Percentiles rank a stretch among this genome's conserved stretches.
Conservation (phyloP, 2,113 vertebrate genomes). For the Jaculus jaculus region DNA sequence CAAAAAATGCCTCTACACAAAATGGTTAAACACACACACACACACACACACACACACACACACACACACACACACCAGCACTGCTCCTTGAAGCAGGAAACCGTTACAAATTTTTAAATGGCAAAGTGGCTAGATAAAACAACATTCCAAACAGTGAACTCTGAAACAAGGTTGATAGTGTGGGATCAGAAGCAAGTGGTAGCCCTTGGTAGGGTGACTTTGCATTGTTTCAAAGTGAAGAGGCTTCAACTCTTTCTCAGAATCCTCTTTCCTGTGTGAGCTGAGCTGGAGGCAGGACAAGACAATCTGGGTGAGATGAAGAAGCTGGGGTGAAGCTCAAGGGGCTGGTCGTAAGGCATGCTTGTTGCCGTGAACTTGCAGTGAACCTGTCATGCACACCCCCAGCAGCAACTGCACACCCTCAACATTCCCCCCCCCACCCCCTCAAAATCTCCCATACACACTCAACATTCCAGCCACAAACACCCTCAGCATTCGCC, state of each 20-base stretch:
- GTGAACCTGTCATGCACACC: neutral
- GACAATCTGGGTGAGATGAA: neutral
- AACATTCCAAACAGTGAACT: neutral
- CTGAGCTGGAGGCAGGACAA: neutral
- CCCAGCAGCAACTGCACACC: no score
- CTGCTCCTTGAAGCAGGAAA: neutral
- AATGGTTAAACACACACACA: neutral
- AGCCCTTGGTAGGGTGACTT: neutral
- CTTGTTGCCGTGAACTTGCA: fast-evolving
- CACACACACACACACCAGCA: no score
- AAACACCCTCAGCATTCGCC: no score
- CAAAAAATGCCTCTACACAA: neutral
- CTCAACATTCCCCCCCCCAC: no score
- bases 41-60: no score
- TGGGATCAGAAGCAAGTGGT: fast-evolving
- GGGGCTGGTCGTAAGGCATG: fast-evolving
- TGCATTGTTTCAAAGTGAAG: neutral
- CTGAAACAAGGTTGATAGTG: neutral
- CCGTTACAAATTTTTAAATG: neutral
- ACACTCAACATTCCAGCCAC: no score
- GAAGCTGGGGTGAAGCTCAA: neutral
- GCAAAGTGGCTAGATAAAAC: neutral
- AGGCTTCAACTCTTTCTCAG: neutral
- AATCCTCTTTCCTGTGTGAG: neutral
- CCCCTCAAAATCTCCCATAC: no score